Base-by-base conservation (phyloP, 2,113 vertebrate genomes). In the Eudyptes chrysolophus region DNA sequence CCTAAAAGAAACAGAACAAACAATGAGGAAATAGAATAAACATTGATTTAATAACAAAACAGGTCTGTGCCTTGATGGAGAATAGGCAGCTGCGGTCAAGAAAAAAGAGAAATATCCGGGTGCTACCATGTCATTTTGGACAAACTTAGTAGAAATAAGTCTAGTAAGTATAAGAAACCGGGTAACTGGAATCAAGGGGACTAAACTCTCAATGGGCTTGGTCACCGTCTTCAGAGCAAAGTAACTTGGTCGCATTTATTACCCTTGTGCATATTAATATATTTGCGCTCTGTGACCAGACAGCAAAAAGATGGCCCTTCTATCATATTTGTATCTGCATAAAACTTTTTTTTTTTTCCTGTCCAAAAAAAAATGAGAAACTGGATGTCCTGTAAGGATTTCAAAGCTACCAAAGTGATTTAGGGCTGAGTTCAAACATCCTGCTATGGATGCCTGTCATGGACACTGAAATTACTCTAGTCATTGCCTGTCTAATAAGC, bases 1-100 rank as follows among this genome's bases (percentile, higher is more conserved):
- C 54, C 90, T 92, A 86, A 85, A 77, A 92, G 68, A 92, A 90
- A 77, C 62, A 95, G 90, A 93, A 77, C 49, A 84, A 90, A 74
- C 40, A 88, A 70, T 11, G 42, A 92, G 62, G 38, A 96, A 93
- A 96, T 88, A 72, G 78, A 87, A 94, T 86, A 90, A 94, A 46
- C 30, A 86, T 26, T 93, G 78, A 36, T 86, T 90, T 88, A 95
- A 70, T 74, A 93, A 90, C 10, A 93, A 79, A 66, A 61, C n/a
- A 72, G 58, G 58, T 38, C 46, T 65, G 15, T 80, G 71, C 21
- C 65, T 92, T 65, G 49, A 54, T 42, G 42, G 22, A 86, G 71
- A 93, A 70, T 52, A 58, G 70, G 66, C 65, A 89, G n/a, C 42
- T 44, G 51, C 1, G 2, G 38, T 61, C 74, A 76, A 75, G 57